These are phyloP conservation scores for Danionella dracula DNA, from an alignment of 2,797 vertebrate species.

Conservation along the genomic window DNA sequence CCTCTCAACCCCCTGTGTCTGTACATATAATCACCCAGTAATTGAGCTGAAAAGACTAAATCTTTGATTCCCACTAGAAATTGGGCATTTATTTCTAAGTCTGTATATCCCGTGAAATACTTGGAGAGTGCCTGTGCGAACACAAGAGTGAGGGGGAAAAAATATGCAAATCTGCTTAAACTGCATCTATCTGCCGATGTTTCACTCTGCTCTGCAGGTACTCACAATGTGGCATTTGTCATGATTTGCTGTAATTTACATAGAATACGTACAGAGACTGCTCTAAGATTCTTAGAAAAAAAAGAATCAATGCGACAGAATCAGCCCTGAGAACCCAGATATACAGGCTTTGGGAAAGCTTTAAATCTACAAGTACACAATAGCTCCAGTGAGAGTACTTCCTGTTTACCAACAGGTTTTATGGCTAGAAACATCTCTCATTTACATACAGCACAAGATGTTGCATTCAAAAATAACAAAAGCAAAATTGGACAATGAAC, in stretches of 20 bases:
- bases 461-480: slow-evolving; percentile 11
- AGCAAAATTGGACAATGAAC: slow-evolving; percentile 1
- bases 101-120: slow-evolving; percentile 39
- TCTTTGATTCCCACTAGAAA: slow-evolving; percentile 55
- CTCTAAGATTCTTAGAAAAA: slow-evolving; percentile 36
- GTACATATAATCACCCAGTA: slow-evolving; percentile 59
- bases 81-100: slow-evolving; percentile 52
- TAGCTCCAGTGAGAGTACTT: neutral
- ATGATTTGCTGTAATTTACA: slow-evolving; percentile 50
- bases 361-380: slow-evolving; percentile 51
- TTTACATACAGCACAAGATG: slow-evolving; percentile 18
- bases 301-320: slow-evolving; percentile 28
- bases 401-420: slow-evolving; percentile 23
- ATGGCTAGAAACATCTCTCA: slow-evolving; percentile 27
- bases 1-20: slow-evolving; percentile 53
- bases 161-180: slow-evolving; percentile 54
- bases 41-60: slow-evolving; percentile 62
- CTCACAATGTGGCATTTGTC: slow-evolving; percentile 42
- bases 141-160: slow-evolving; percentile 24
- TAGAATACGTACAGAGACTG: slow-evolving; percentile 42
- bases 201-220: slow-evolving; percentile 39
- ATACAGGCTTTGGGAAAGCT: slow-evolving; percentile 28
- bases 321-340: slow-evolving; percentile 34
- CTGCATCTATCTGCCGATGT: slow-evolving; percentile 41
- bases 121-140: slow-evolving; percentile 35